Conservation (phyloP, 2,113 vertebrate species). For the Dicrurus megarhynchus region DNA sequence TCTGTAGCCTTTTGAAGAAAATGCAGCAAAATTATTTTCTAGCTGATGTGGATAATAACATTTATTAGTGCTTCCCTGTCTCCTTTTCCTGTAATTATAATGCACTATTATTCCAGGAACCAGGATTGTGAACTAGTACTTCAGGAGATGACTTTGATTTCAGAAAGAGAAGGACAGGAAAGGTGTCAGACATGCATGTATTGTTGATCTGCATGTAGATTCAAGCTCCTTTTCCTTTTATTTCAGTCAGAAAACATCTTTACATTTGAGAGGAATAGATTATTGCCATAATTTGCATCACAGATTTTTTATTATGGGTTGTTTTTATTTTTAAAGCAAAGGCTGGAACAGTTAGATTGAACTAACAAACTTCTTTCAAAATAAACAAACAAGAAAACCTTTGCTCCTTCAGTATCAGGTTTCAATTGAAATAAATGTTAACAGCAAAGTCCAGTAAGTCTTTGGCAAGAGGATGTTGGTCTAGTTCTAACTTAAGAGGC, state of each 20-base stretch:
- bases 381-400: conserved; percentile 17
- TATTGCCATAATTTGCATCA: neutral
- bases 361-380: conserved; percentile 9
- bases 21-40: neutral
- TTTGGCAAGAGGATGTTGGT: neutral
- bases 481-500: neutral
- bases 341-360: neutral
- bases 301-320: neutral
- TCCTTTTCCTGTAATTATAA: conserved; percentile 38
- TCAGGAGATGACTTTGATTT: conserved; percentile 25
- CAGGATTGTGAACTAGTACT: neutral
- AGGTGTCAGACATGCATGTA: accelerated
- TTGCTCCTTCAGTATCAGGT: conserved; percentile 2
- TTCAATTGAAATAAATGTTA: neutral
- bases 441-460: neutral
- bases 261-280: neutral
- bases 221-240: neutral
- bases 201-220: neutral
- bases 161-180: neutral
- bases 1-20: conserved; percentile 21
- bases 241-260: neutral
- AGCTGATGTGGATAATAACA: conserved; percentile 2
- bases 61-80: neutral
- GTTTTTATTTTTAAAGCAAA: neutral
- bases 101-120: conserved; percentile 21